Base-by-base conservation (phyloP, 1,140 invertebrate genomes). In the Condylostylus longicornis region DNA sequence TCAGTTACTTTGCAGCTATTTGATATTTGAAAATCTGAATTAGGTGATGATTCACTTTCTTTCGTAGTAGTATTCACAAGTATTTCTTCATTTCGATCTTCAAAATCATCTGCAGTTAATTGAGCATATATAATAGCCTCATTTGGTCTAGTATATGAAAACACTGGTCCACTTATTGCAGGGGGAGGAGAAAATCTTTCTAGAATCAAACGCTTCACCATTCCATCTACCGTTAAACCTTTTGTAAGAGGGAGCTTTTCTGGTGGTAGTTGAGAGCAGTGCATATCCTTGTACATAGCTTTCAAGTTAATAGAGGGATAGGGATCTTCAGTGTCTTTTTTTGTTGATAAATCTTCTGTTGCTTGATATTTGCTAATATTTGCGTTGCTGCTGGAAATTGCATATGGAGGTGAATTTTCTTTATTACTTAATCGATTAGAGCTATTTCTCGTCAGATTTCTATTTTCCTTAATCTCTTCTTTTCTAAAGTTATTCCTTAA, bases 91-190 rank as follows among this genome's bases (percentile, higher is more conserved):
- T n/a, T n/a, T n/a, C n/a, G n/a, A n/a, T 23, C 12, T 7, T 23
- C 22, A 23, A 23, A 23, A 7, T 27, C 25, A n/a, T 27, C 25
- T 27, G 10, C 25, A 28, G 80, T 75, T 10, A 82, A 75, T 57
- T 82, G 76, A 12, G 79, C 79, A 53, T 82, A 82, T 32, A 82
- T 79, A 12, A 82, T 72, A 15, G 53, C 64, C 52, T 60, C 57
- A 17, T 59, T 59, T 34, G 57, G 57, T 5, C 57, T 22, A 15
- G 55, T 60, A 30, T 60, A 60, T 5, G 57, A 60, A 37, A 60
- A 60, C 12, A 48, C 57, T 30, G 57, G 56, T 22, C 54, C 46
- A 25, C 40, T 47, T 50, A 81, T 68, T 47, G 71, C 64, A 21
- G 75, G 72, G 36, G 75, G 74, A 2, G 74, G 68, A n/a, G 74